Base-by-base conservation (phyloP, 2,113 vertebrate species). In the Siniperca chuatsi region DNA sequence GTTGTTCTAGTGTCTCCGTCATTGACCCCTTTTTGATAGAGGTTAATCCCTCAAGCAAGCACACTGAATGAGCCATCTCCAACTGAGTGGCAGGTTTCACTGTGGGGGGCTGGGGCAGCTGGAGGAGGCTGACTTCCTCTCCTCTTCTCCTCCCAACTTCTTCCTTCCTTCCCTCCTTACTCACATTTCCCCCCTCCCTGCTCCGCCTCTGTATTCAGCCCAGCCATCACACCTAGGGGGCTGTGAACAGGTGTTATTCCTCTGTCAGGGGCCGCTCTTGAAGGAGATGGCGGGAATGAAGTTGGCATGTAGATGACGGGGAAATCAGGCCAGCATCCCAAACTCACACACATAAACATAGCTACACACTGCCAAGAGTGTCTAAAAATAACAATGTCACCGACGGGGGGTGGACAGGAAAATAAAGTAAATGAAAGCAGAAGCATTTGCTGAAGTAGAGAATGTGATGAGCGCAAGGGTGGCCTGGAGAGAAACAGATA, bases 241-340 rank as follows among this genome's bases (percentile, higher is more conserved):
- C 62, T 33, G 44, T 55, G 86, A 92, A 90, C 91, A 92, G 89
- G 92, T 92, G 93, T 88, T 86, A 78, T 61, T 82, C 74, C 82
- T 82, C 87, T 64, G 73, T 88, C 55, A 83, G 71, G 50, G 78
- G 81, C 57, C 72, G 4, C 79, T 64, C 67, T 77, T 72, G 20
- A 84, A 70, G 81, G 85, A 78, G 68, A 84, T 67, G 70, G 69
- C 58, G 62, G 82, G 78, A 88, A 85, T 75, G 44, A 90, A 78
- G 81, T 73, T 83, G 86, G 87, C 81, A 73, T 70, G 66, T 52
- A 74, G 61, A 87, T 85, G 83, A 90, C 81, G 71, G 29, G 78
- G 79, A 90, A 94, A 93, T 87, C 75, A 87, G 91, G 93, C 94
- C 92, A 90, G 52, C 81, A 68, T 89, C 80, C 73, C 11, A 6